A percentile compares a stretch with the other conserved stretches of the same genome.
phyloP scores from a whole-genome alignment of 1,140 invertebrate species.

The Lucilia sericata region DNA sequence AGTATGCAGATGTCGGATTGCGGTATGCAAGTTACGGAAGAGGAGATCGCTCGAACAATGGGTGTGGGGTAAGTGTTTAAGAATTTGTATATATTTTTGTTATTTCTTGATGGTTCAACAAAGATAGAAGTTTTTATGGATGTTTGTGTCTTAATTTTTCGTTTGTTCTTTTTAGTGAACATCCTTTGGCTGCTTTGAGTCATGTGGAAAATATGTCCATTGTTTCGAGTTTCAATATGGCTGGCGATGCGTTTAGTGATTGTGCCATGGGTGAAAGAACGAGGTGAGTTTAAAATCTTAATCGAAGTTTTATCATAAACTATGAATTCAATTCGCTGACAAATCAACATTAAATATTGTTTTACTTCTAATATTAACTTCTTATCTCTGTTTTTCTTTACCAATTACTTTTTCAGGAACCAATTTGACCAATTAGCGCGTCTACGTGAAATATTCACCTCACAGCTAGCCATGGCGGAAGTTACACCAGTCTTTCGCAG shows the following conservation, averaged over 20 bases:
- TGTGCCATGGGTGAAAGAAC: constrained; percentile 62
- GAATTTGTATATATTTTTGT: background rate
- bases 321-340: background rate
- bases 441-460: constrained; percentile 77
- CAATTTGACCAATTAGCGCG: constrained; percentile 78
- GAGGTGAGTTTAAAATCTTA: constrained; percentile 53
- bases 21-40: constrained; percentile 89
- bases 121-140: background rate
- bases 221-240: constrained; percentile 86
- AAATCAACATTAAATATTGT: too few species aligned
- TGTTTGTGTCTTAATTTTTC: constrained; percentile 23
- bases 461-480: constrained; percentile 79
- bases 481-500: constrained; percentile 77
- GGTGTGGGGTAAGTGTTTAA: constrained; percentile 74
- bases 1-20: constrained; percentile 74
- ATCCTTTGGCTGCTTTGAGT: constrained; percentile 87
- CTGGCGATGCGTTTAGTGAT: constrained; percentile 72
- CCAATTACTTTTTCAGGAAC: constrained; percentile 61
- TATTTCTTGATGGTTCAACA: too few species aligned
- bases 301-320: constrained; percentile 49
- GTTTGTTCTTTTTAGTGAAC: constrained; percentile 70
- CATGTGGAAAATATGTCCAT: constrained; percentile 88
- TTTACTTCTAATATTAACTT: background rate
- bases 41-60: constrained; percentile 90
- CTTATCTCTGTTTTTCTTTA: constrained; percentile 24